Evolutionary conservation across 2,797 vertebrate genomes (phyloP), one percentile per base, ranked within the genome.

Genomic region (Mus caroli): DNA sequence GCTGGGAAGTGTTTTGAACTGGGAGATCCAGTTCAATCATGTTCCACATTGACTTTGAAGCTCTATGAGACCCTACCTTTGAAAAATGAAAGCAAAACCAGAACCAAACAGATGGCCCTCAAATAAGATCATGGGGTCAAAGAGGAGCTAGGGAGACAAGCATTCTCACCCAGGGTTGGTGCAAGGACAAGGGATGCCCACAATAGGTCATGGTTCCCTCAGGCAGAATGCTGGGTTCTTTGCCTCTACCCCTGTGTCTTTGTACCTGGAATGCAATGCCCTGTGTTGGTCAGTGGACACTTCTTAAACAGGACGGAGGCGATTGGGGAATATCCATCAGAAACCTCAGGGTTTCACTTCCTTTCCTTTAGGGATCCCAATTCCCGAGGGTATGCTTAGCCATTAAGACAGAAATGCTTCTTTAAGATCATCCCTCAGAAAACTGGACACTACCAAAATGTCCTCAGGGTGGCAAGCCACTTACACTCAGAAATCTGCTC

Each of bases 341-440:
- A 28, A 86, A 79, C 0, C 15, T 75, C 83, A 69, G 78, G 37
- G 79, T 88, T 92, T 93, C 17, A 79, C 22, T 69, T 43, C 12
- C 24, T 1, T 85, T 94, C n/a, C 43, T 80, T 69, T 86, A 71
- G 64, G 79, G 26, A 94, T 69, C 69, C 52, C 75, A 43, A 52
- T 86, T 96, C 60, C 85, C 73, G 79, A 93, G 86, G 88, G 94
- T 69, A 86, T 12, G 1, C 52, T 82, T 73, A 56, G 50, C 69
- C 31, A 91, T 67, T 26, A 50, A 20, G 19, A 82, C 50, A 92
- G 78, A 93, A 56, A 50, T 19, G 31, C 43, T 85, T 60, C 11
- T 40, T 11, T 75, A 34, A 82, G n/a, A 50, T 52, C 43, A 1
- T 73, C 86, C 85, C 50, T 86, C 15, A 64, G 69, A 89, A 95